Percentiles rank a stretch among this genome's conserved stretches.
Evolutionary conservation across 2,888 invertebrate genomes (phyloP).

Genomic region (Trichogramma dendrolimi): DNA sequence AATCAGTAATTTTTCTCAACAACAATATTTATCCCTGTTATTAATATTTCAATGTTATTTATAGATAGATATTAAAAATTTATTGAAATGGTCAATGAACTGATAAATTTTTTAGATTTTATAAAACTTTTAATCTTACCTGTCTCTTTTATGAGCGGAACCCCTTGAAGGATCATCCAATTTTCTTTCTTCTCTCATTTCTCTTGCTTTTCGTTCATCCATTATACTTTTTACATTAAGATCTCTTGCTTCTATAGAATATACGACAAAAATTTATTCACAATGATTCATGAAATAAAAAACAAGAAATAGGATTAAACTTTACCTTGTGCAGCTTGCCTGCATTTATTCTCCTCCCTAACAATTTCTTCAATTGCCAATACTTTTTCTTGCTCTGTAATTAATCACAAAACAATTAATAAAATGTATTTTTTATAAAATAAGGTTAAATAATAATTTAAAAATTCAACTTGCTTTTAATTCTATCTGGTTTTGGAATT

Average conservation of each 20-base stretch:
- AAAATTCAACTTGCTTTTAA: slow-evolving; percentile 21
- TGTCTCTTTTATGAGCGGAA: background rate
- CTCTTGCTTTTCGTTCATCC: slow-evolving; percentile 34
- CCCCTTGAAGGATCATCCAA: slow-evolving; percentile 27
- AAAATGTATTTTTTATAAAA: slow-evolving; percentile 1
- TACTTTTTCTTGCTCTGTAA: slow-evolving; percentile 42
- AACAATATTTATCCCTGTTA: slow-evolving; percentile 1
- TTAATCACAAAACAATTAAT: slow-evolving; percentile 10
- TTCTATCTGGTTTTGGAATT: slow-evolving; percentile 31
- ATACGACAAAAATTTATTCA: slow-evolving; percentile 3
- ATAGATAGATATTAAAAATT: no score
- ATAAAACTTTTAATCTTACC: no score
- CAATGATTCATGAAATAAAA: background rate
- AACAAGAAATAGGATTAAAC: background rate
- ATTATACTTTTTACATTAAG: slow-evolving; percentile 18
- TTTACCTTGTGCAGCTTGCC: slow-evolving; percentile 36
- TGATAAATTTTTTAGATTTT: no score
- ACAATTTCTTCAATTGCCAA: slow-evolving; percentile 50
- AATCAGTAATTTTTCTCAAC: background rate
- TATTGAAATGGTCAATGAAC: no score
- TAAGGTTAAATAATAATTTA: slow-evolving; percentile 4
- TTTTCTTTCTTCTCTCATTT: slow-evolving; percentile 34
- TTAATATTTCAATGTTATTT: no score
- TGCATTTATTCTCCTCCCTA: slow-evolving; percentile 45
- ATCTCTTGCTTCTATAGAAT: slow-evolving; percentile 22